Evolutionary conservation across 2,113 vertebrate genomes (phyloP).

Genomic region (Lagopus muta): DNA sequence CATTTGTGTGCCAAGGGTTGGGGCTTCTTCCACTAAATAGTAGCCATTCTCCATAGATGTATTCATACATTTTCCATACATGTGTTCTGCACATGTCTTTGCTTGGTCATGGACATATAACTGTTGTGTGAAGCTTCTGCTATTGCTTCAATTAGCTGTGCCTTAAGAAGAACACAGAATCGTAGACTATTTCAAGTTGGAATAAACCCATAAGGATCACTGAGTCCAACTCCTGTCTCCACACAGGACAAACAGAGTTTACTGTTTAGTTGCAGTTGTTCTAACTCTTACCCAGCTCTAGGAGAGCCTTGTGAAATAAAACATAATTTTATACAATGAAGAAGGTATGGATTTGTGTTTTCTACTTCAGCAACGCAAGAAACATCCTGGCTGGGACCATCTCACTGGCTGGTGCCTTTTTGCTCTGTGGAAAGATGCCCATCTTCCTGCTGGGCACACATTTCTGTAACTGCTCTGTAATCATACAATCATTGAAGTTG

Average conservation of each 20-base stretch:
- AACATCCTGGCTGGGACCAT: neutral
- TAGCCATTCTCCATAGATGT: neutral
- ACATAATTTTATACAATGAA: neutral
- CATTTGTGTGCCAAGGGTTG: neutral
- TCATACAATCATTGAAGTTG: too few relatives aligned
- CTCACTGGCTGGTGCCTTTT: neutral
- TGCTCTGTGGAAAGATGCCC: neutral
- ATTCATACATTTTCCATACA: neutral
- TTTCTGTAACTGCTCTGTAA: neutral
- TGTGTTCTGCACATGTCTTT: neutral
- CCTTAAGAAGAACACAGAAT: neutral
- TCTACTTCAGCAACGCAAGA: neutral
- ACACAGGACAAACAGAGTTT: neutral
- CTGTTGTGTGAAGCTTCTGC: neutral
- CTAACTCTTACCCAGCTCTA: neutral
- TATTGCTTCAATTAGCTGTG: neutral
- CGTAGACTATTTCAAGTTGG: too few relatives aligned
- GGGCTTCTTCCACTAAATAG: neutral
- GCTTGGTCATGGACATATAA: neutral
- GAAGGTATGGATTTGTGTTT: neutral
- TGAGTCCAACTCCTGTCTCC: too few relatives aligned
- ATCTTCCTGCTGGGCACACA: neutral
- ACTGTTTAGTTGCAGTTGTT: neutral
- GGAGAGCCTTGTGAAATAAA: neutral
- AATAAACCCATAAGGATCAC: too few relatives aligned